Conservation (phyloP, 2,113 vertebrate genomes). For the Cololabis saira region DNA sequence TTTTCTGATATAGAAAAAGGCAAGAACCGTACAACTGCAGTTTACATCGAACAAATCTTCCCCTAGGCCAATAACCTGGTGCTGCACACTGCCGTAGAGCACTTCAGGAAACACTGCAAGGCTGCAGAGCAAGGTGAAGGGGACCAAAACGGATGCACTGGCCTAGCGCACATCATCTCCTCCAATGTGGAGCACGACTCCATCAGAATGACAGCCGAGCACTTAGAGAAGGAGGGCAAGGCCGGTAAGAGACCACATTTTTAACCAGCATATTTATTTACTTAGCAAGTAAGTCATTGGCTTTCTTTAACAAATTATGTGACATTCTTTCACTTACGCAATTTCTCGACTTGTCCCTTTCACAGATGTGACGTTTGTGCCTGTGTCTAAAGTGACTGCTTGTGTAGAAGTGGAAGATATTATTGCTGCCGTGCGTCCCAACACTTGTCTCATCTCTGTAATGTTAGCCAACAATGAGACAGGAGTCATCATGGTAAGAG, state of each 20-base stretch:
- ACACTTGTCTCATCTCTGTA: constrained; percentile 92
- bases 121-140: constrained; percentile 10
- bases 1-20: background rate
- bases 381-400: constrained; percentile 84
- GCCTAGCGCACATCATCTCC: constrained; percentile 86
- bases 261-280: background rate
- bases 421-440: constrained; percentile 83
- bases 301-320: background rate
- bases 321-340: background rate
- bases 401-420: constrained; percentile 87
- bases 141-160: constrained; percentile 5
- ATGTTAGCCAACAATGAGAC: constrained; percentile 99
- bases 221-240: constrained; percentile 74
- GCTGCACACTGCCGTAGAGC: constrained; percentile 84
- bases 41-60: background rate
- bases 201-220: constrained; percentile 83
- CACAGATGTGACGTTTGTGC: constrained; percentile 89
- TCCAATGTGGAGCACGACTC: constrained; percentile 94
- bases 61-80: constrained; percentile 93
- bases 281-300: background rate
- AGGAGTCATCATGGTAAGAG: constrained; percentile 91
- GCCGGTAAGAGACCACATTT: constrained; percentile 78
- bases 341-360: constrained; percentile 2
- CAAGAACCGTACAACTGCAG: background rate
- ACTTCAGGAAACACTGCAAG: constrained; percentile 74